These are phyloP conservation scores for Bedellia somnulentella DNA, from an alignment of 2,888 invertebrate genomes.

Conservation along the genomic window DNA sequence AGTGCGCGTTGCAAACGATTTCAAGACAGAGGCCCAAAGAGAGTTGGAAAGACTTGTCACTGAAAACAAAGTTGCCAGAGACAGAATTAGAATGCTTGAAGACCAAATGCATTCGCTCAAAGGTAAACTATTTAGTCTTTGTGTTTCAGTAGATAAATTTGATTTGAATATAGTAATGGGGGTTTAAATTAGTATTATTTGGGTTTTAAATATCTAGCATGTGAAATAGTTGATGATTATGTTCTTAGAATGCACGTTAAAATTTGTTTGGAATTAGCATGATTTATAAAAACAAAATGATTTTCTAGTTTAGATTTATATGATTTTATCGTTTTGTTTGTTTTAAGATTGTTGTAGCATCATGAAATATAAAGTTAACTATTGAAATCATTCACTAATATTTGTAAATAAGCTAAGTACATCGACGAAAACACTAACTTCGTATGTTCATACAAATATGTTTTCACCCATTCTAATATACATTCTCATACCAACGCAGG, in stretches of 20 bases:
- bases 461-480: neutral
- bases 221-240: no score
- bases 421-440: conserved; percentile 16
- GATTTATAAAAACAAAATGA: no score
- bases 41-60: conserved; percentile 78
- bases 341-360: no score
- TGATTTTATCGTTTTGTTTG: no score
- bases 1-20: conserved; percentile 93
- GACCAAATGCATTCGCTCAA: conserved; percentile 80
- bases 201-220: no score
- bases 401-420: conserved; percentile 28
- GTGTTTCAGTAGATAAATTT: no score
- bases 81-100: conserved; percentile 74
- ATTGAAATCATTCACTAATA: conserved; percentile 44
- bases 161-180: no score
- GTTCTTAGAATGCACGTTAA: no score
- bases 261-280: no score
- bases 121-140: conserved; percentile 49
- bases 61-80: conserved; percentile 80
- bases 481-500: conserved; percentile 38
- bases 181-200: no score
- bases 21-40: conserved; percentile 90
- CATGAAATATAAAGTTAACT: conserved; percentile 27
- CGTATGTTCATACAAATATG: no score
- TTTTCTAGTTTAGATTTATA: no score